These are phyloP conservation scores for Stegostoma tigrinum DNA, from an alignment of 2,113 vertebrate species.

Conservation along the genomic window DNA sequence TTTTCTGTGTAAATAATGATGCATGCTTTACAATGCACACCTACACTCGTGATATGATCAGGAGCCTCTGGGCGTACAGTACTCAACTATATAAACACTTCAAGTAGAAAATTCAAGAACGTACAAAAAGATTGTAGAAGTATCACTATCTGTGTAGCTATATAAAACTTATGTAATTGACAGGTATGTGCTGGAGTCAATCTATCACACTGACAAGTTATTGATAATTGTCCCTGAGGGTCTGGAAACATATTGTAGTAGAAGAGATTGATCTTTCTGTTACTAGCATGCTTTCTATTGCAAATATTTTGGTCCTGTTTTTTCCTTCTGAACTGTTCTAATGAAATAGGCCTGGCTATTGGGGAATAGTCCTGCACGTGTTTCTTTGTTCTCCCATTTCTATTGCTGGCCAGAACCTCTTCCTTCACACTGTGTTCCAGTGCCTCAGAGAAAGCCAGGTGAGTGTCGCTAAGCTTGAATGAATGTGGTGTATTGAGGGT, in stretches of 20 bases:
- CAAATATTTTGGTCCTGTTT: slow-evolving; percentile 25
- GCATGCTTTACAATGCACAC: background rate
- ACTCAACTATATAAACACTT: slow-evolving; percentile 12
- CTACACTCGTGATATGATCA: background rate
- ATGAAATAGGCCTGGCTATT: slow-evolving; percentile 20
- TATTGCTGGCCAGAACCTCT: slow-evolving; percentile 33
- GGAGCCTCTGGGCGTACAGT: background rate
- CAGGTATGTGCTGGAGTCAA: background rate
- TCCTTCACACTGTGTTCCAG: slow-evolving; percentile 48
- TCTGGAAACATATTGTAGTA: background rate
- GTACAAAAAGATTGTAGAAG: background rate
- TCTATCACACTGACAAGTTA: background rate
- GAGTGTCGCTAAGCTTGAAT: slow-evolving; percentile 54
- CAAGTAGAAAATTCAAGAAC: background rate
- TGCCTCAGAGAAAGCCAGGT: slow-evolving; percentile 57
- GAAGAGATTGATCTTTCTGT: background rate
- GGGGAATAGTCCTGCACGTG: background rate
- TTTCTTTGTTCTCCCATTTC: slow-evolving; percentile 27
- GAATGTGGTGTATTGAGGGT: slow-evolving; percentile 41
- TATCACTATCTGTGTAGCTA: background rate
- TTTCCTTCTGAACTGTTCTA: slow-evolving; percentile 20
- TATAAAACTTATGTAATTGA: background rate
- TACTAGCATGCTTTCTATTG: background rate
- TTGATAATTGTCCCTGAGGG: background rate
- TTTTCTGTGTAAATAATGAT: slow-evolving; percentile 26